phyloP scores from a whole-genome alignment of 2,797 vertebrate genomes.

The Tympanoctomys barrerae region DNA sequence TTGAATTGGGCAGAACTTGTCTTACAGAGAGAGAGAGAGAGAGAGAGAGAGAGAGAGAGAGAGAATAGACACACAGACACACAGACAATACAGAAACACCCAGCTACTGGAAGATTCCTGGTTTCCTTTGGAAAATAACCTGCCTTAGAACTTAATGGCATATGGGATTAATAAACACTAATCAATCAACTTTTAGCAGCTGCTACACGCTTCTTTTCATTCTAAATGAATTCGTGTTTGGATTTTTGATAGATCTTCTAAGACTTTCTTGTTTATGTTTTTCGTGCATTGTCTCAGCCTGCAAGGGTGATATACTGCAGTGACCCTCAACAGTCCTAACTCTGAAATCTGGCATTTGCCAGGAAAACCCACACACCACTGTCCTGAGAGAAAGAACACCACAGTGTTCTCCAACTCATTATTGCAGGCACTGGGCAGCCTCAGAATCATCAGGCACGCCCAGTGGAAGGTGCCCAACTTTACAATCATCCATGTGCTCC shows the following conservation, averaged over 20 bases:
- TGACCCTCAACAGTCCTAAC: not conserved
- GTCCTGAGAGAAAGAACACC: accelerated
- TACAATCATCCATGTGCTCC: not conserved
- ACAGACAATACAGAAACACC: not conserved
- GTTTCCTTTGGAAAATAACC: conserved; percentile 44
- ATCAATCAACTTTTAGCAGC: not conserved
- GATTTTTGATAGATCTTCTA: not conserved
- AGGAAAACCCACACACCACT: not conserved
- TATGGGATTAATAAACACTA: not conserved
- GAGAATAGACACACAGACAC: not conserved
- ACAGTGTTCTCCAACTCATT: not conserved
- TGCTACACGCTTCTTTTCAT: not conserved
- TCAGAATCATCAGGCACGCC: not conserved
- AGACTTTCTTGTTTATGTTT: not conserved
- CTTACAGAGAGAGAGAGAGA: not conserved
- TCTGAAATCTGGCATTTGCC: not conserved
- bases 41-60: not conserved
- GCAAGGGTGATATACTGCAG: accelerated
- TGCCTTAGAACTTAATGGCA: conserved; percentile 15
- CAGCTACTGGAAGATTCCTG: not conserved
- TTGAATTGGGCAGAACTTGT: not conserved
- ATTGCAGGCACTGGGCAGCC: not conserved
- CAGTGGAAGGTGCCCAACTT: not conserved
- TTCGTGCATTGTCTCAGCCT: not conserved
- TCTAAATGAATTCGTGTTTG: not conserved